Evolutionary conservation across 2,113 vertebrate species (phyloP), one percentile per base, ranked within the genome.

Genomic region (Otis tarda): DNA sequence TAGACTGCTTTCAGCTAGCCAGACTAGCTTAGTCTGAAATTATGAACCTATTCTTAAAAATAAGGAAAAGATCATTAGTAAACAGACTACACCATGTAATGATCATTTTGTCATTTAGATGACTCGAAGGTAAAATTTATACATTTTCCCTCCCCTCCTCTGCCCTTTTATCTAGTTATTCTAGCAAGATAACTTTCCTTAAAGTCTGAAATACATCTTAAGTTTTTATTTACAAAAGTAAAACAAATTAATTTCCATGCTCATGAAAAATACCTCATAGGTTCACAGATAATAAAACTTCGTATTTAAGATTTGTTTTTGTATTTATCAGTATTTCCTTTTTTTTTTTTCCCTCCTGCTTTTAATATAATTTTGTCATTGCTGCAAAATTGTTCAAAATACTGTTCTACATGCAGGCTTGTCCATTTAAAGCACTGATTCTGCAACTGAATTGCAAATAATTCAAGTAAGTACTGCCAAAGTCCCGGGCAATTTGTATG

Each of bases 401-500:
- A 93, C 43, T 76, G 25, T 81, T 94, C 47, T 84, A 56, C n/a
- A 41, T 78, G 73, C 47, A 52, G 37, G 19, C 27, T 70, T 92
- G 37, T 84, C 61, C 60, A 70, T 91, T 64, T 88, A 89, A 95
- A 92, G 47, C 91, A 91, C n/a, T 95, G 84, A 95, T 97, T 97
- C 90, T 93, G n/a, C 39, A 94, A 75, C 53, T 95, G 90, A 96
- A 96, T 92, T 96, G 75, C 65, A 97, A 96, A 96, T 96, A 94
- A 97, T 94, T 98, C 91, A 95, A 94, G 61, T 89, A 84, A 81
- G 84, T 76, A 85, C 45, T 80, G 47, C 88, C 85, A 87, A 97
- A 97, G 74, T 93, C 87, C 85, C 79, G 30, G 83, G 65, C 88
- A 95, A 96, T 97, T 73, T 96, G 87, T 96, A 96, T 97, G 71